phyloP scores from a whole-genome alignment of 2,888 invertebrate species.

The Drosophila borealis region DNA sequence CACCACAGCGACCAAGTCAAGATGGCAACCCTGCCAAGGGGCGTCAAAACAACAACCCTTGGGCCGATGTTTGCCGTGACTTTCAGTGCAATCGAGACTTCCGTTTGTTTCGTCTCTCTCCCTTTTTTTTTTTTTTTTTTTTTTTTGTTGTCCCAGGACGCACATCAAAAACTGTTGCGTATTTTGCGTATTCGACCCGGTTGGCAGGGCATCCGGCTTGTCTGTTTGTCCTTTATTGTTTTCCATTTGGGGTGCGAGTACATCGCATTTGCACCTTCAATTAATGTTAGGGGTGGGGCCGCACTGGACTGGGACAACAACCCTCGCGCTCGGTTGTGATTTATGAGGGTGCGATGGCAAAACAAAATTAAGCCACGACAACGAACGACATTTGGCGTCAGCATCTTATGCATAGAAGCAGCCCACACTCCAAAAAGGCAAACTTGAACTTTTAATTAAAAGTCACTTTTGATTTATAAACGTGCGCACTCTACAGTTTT shows the following conservation, averaged over 20 bases:
- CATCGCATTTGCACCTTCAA: constrained; percentile 80
- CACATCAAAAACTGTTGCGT: constrained; percentile 80
- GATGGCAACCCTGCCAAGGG: constrained; percentile 34
- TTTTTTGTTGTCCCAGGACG: constrained; percentile 60
- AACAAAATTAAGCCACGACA: constrained; percentile 79
- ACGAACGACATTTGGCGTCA: constrained; percentile 76
- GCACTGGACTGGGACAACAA: constrained; percentile 24
- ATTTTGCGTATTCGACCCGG: constrained; percentile 67
- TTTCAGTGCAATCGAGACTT: constrained; percentile 62
- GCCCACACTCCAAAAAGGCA: constrained; percentile 25
- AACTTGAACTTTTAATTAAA: constrained; percentile 80
- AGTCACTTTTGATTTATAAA: constrained; percentile 81
- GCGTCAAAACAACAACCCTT: constrained; percentile 59
- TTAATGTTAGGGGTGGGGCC: constrained; percentile 58
- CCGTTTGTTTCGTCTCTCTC: constrained; percentile 17
- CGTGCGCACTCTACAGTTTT: constrained; percentile 59
- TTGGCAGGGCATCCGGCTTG: constrained; percentile 49
- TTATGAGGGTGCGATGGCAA: constrained; percentile 78
- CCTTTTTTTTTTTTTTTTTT: constrained; percentile 1
- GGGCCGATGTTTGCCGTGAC: constrained; percentile 49
- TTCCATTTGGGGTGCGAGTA: constrained; percentile 74
- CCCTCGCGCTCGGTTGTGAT: constrained; percentile 65
- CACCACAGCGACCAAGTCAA: constrained; percentile 49
- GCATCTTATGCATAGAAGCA: constrained; percentile 63
- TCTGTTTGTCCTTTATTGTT: constrained; percentile 67